Evolutionary conservation across 2,797 vertebrate species (phyloP), one percentile per base, ranked within the genome.

Genomic region (Coregonus ussuriensis): DNA sequence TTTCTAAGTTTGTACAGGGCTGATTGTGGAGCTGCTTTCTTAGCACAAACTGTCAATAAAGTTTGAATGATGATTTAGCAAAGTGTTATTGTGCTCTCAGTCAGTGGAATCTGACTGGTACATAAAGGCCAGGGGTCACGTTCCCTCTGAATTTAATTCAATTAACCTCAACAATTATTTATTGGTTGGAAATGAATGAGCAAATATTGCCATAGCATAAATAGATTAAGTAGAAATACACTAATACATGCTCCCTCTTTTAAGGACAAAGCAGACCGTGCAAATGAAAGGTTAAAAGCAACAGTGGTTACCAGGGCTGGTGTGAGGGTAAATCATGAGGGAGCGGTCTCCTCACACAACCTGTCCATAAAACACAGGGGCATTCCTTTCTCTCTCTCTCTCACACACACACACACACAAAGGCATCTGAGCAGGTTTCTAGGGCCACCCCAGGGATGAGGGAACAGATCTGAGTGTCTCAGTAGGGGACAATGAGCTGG

Each of bases 1-100:
- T 91, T 87, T 78, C 78, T 76, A 75, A 54, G 83, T 92, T 91
- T 93, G 82, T 91, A 87, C 83, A 80, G 56, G 86, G 72, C 80
- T 87, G 71, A 82, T 82, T 80, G 89, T 85, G 82, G 89, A 90
- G 85, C 79, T 86, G 85, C 86, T 93, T 94, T 93, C 79, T 92
- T 47, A 91, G 90, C 88, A 79, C 79, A 79, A 86, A 86, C 72
- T 84, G 81, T 91, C 87, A 94, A 94, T 94, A 94, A 95, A 94
- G 78, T 87, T 88, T 86, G 80, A 89, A 75, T 81, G 81, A 84
- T 86, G 76, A 89, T 79, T 83, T 78, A 79, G 1, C 6, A 52
- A 3, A 69, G 2, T 41, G 6, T 47, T 47, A 47, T 72, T 7
- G 1, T 66, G 63, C 71, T 47, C 13, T 33, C 66, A 77, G 21